These are phyloP conservation scores for Allophyes oxyacanthae DNA, from an alignment of 2,888 invertebrate genomes.

Conservation along the genomic window DNA sequence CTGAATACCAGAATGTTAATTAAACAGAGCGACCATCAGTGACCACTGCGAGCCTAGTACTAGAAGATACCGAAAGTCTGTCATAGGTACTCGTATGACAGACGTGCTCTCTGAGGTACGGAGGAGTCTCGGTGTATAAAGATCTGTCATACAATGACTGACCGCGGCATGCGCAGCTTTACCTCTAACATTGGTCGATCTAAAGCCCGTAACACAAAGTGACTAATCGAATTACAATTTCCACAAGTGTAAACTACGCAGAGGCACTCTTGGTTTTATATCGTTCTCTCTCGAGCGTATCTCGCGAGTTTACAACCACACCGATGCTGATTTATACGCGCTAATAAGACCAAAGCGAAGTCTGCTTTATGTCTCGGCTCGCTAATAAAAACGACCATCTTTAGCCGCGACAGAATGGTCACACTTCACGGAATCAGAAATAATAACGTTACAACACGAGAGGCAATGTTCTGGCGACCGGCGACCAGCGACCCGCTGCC, in stretches of 20 bases:
- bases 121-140: no score
- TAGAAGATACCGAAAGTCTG: no score
- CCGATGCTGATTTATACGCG: slow-evolving; percentile 59
- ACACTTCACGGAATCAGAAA: slow-evolving; percentile 41
- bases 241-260: not conserved
- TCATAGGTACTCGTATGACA: no score
- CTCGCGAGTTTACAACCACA: slow-evolving; percentile 32
- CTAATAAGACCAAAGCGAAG: slow-evolving; percentile 52
- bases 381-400: slow-evolving; percentile 45
- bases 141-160: no score
- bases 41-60: no score
- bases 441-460: slow-evolving; percentile 36
- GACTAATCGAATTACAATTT: slow-evolving; percentile 32
- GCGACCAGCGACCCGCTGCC: slow-evolving; percentile 13
- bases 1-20: no score
- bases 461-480: slow-evolving; percentile 23
- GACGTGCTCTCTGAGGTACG: no score
- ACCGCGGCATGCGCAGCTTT: no score
- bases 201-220: slow-evolving; percentile 9
- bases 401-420: slow-evolving; percentile 13
- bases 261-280: slow-evolving; percentile 13
- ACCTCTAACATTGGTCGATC: no score
- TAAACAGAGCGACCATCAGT: no score
- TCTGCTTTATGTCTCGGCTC: slow-evolving; percentile 57
- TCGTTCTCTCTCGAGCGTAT: slow-evolving; percentile 3